phyloP scores from a whole-genome alignment of 2,888 invertebrate genomes.

The Himalopsyche japonica region DNA sequence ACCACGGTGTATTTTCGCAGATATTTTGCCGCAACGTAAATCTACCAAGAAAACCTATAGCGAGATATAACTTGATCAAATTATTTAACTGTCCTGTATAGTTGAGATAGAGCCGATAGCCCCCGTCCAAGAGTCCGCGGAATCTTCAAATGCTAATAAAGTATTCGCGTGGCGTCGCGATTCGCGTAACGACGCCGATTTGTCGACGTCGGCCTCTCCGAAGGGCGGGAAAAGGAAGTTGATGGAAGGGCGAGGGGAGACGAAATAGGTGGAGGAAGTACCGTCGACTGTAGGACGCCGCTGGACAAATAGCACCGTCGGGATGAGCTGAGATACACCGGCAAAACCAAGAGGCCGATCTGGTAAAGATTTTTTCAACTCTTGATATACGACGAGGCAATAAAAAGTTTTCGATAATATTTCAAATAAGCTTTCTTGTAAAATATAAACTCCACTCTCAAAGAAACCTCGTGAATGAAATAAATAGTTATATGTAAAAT shows the following conservation, averaged over 20 bases:
- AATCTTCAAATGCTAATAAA: slow-evolving; percentile 32
- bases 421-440: no score
- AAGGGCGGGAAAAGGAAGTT: slow-evolving; percentile 3
- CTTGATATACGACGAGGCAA: no score
- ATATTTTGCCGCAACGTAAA: no score
- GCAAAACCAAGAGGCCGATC: background rate
- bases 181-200: slow-evolving; percentile 39
- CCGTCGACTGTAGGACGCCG: background rate
- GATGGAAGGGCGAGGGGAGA: background rate
- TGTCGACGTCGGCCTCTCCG: slow-evolving; percentile 35
- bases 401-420: no score
- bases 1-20: no score
- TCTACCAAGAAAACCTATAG: no score
- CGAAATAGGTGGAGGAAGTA: background rate
- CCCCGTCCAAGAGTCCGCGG: background rate
- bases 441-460: no score
- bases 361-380: background rate
- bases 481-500: no score
- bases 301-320: slow-evolving; percentile 12
- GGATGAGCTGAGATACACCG: background rate
- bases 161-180: slow-evolving; percentile 38
- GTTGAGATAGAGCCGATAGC: background rate
- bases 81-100: no score
- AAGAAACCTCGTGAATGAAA: no score
- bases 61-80: no score